Percentiles rank a stretch among this genome's conserved stretches.
Evolutionary conservation across 2,797 vertebrate genomes (phyloP).

Genomic region (Poliocrania exsul): DNA sequence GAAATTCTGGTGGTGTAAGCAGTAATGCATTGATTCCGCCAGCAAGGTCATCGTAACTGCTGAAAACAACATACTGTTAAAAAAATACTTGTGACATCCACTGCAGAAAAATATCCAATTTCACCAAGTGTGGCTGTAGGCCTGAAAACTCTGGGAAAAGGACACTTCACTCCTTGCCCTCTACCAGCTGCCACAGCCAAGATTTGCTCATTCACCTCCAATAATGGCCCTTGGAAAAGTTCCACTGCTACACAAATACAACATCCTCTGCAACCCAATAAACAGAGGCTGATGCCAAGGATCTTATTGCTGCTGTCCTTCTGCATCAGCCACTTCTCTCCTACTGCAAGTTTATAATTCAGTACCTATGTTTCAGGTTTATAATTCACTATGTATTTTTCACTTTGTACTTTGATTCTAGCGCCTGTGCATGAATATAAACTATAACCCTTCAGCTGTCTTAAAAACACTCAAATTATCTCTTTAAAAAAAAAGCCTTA

Average conservation of each 20-base stretch:
- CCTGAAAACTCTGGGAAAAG: slow-evolving; percentile 10
- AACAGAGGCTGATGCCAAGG: not conserved
- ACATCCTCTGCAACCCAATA: not conserved
- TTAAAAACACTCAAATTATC: not conserved
- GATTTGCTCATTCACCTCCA: slow-evolving; percentile 14
- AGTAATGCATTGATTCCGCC: not conserved
- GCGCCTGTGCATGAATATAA: not conserved
- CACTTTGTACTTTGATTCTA: not conserved
- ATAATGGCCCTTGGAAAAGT: not conserved
- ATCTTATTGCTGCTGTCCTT: not conserved
- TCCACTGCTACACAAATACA: not conserved
- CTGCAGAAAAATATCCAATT: not conserved
- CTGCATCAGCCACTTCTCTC: not conserved
- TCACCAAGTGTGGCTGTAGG: not conserved
- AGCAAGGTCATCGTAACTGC: not conserved
- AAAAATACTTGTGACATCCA: not conserved
- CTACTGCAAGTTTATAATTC: not conserved
- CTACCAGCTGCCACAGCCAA: not conserved
- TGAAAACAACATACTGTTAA: not conserved
- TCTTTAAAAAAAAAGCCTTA: not conserved
- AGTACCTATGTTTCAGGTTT: not conserved
- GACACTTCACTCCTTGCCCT: not conserved
- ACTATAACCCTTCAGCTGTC: not conserved
- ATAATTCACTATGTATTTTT: not conserved
- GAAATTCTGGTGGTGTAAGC: not conserved